Base-by-base conservation (phyloP, 1,140 invertebrate species). In the Radopholus similis region DNA sequence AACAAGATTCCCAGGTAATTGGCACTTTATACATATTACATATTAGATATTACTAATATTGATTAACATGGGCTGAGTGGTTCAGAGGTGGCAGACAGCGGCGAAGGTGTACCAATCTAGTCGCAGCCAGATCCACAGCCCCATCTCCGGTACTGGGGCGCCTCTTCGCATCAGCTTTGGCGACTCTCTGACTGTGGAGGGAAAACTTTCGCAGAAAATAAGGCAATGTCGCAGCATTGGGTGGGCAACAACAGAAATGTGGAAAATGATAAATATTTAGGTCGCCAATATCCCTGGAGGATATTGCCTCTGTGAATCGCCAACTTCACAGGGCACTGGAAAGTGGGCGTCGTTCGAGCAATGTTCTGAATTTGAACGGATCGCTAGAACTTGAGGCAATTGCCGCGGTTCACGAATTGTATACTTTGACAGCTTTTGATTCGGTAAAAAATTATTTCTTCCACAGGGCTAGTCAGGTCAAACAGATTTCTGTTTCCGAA, bases 371-470 rank as follows among this genome's bases (percentile, higher is more conserved):
- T 42, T 28, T 30, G 5, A 8, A 72, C 32, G 78, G 80, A 1
- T 69, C 74, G 11, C 57, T 81, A 8, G 79, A 81, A 66, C 59
- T 81, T 51, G 79, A 81, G 53, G 79, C 79, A 1, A 82, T 81
- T 28, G 76, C 79, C 2, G 81, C 79, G 18, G 81, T 81, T 28
- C 81, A 81, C 44, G 79, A 81, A 65, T 63, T 78, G 35, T n/a
- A n/a, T n/a, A n/a, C 76, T 64, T 5, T 53, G 37, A 62, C 58
- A 62, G 28, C 37, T 62, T 40, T 47, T 21, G 18, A 9, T 47
- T 5, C 6, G 44, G 6, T 47, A 15, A 23, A n/a, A 58, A 32
- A n/a, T 28, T 58, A 34, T 64, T 51, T 64, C 9, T 28, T 5
- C 15, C n/a, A 21, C 8, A 60, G 56, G 21, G 40, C 37, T 37